Base-by-base conservation (phyloP, 2,797 vertebrate species). In the Enteromius trimaculatus region DNA sequence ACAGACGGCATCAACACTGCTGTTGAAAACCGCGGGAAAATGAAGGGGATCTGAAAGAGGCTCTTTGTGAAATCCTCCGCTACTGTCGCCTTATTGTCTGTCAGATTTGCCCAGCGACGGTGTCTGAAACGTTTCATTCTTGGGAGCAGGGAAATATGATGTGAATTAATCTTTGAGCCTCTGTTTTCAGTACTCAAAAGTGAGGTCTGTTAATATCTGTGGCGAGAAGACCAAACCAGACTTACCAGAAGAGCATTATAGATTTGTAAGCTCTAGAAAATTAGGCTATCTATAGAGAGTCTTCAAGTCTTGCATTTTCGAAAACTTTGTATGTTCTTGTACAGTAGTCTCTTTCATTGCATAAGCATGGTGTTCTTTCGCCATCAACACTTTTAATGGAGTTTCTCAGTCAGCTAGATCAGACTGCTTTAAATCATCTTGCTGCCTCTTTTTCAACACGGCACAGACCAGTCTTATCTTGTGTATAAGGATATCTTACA, bases 1-100 rank as follows among this genome's bases (percentile, higher is more conserved):
- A 88, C 90, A 91, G 91, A 94, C 92, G 90, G 89, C 90, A 91
- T 90, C 87, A 86, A 90, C 91, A 90, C 87, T 88, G 90, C 85
- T 89, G 92, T 91, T 88, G 89, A 90, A 90, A 87, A 92, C 87
- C 85, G 88, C 88, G 86, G 87, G 87, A 88, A 84, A 91, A 90
- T 37, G 69, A 88, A 92, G 82, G 83, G 87, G 87, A 88, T 90
- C 91, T 91, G 90, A 88, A 90, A 91, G 79, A 88, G 69, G 53
- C 88, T 88, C 86, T 90, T 90, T 90, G 88, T 64, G 78, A 71
- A 89, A 90, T 86, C 83, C 85, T 90, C 82, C 89, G 51, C 86
- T 58, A 81, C 16, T 87, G 91, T 91, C 92, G 87, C 89, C 86
- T 88, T 92, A 88, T 93, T 89, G 88, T 90, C 85, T 88, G 92